Conservation (phyloP, 2,797 vertebrate species). For the Nyctalus aviator region DNA sequence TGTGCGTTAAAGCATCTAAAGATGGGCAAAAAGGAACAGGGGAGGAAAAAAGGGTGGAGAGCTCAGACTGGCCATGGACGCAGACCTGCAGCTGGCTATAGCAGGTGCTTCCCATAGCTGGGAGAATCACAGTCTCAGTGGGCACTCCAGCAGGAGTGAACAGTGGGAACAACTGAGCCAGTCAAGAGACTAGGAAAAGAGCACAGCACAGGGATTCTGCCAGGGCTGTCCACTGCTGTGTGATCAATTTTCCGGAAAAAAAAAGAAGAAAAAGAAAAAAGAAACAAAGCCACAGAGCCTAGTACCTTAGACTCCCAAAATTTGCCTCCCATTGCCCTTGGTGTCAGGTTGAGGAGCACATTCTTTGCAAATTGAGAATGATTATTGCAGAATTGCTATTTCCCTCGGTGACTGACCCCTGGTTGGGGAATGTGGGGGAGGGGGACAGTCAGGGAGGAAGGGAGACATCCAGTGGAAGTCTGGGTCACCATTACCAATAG, state of each 20-base stretch:
- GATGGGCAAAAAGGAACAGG: background rate
- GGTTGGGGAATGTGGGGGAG: background rate
- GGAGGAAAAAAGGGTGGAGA: background rate
- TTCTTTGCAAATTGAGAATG: background rate
- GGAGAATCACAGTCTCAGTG: background rate
- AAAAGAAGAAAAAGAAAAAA: background rate
- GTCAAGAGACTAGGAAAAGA: background rate
- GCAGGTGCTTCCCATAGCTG: background rate
- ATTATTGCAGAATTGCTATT: background rate
- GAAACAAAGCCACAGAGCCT: background rate
- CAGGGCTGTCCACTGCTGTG: background rate
- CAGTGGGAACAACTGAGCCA: background rate
- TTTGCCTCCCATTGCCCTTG: background rate
- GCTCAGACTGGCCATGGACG: background rate
- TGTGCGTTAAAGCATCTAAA: background rate
- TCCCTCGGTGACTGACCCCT: background rate
- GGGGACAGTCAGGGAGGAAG: no score
- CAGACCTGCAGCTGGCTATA: background rate
- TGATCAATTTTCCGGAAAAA: background rate
- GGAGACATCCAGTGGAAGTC: background rate
- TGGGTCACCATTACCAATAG: background rate
- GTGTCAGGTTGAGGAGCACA: background rate
- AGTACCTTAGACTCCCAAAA: background rate
- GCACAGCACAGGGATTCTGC: background rate
- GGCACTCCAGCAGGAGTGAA: background rate